phyloP scores from a whole-genome alignment of 1,140 invertebrate species.

The Nixonia krombeini region DNA sequence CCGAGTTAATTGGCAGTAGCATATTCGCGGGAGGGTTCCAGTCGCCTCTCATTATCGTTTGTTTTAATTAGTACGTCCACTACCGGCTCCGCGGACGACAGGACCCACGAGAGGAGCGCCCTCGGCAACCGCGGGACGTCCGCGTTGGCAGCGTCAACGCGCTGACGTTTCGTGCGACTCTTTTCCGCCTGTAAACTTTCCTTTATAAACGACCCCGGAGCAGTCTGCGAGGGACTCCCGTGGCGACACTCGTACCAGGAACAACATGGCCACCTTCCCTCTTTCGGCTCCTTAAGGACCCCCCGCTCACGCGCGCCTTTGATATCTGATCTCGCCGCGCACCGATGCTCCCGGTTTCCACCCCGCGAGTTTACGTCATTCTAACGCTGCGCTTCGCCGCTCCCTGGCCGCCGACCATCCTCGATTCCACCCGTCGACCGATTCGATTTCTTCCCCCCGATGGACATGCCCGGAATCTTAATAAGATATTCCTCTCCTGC shows the following conservation, averaged over 20 bases:
- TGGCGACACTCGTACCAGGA: constrained; percentile 18
- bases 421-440: neutral
- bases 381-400: no score
- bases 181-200: constrained; percentile 17
- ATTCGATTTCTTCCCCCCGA: no score
- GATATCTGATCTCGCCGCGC: constrained; percentile 49
- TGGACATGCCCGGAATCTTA: no score
- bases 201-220: constrained; percentile 51
- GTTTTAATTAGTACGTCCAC: constrained; percentile 60
- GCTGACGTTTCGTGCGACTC: no score
- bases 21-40: constrained; percentile 46
- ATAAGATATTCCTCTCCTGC: no score
- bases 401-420: no score
- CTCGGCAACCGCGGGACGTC: constrained; percentile 48
- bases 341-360: constrained; percentile 53
- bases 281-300: constrained; percentile 33
- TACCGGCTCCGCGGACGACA: constrained; percentile 28
- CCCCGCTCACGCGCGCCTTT: constrained; percentile 34
- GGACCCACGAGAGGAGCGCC: constrained; percentile 32
- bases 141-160: constrained; percentile 29
- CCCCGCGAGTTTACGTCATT: no score
- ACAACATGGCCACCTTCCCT: constrained; percentile 21
- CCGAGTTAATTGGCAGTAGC: constrained; percentile 62
- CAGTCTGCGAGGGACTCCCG: constrained; percentile 31
- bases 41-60: constrained; percentile 57